These are phyloP conservation scores for Campylorhamphus procurvoides DNA, from an alignment of 2,113 vertebrate genomes.

Conservation along the genomic window DNA sequence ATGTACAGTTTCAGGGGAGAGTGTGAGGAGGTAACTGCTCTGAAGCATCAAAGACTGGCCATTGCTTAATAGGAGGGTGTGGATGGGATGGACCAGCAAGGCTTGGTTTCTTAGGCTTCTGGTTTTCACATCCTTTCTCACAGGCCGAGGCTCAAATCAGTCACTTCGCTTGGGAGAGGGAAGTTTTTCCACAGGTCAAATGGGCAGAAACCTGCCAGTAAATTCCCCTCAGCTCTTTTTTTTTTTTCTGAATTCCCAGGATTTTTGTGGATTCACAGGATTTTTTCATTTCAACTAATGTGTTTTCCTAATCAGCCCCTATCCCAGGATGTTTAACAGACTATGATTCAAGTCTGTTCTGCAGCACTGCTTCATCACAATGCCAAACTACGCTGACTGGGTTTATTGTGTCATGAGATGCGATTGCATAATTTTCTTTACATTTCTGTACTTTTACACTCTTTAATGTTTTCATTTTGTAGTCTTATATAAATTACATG, in stretches of 20 bases:
- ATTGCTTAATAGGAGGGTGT: not conserved
- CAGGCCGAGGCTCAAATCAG: not conserved
- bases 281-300: not conserved
- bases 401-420: not conserved
- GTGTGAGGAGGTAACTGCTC: not conserved
- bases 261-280: not conserved
- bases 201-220: not conserved
- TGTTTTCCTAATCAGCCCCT: not conserved
- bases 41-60: not conserved
- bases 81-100: not conserved
- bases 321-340: not conserved
- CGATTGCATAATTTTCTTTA: not conserved
- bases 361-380: not conserved
- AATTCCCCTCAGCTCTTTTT: not conserved
- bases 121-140: not conserved
- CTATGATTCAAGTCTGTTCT: not conserved
- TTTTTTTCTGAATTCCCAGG: not conserved
- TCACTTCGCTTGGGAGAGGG: not conserved
- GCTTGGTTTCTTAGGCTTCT: not conserved
- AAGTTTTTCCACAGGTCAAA: not conserved
- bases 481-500: not conserved
- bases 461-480: not conserved
- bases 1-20: not conserved
- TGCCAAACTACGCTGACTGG: not conserved
- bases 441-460: not conserved